These are phyloP conservation scores for Leptinotarsa tumamoca DNA, from an alignment of 2,888 invertebrate species.

Conservation along the genomic window DNA sequence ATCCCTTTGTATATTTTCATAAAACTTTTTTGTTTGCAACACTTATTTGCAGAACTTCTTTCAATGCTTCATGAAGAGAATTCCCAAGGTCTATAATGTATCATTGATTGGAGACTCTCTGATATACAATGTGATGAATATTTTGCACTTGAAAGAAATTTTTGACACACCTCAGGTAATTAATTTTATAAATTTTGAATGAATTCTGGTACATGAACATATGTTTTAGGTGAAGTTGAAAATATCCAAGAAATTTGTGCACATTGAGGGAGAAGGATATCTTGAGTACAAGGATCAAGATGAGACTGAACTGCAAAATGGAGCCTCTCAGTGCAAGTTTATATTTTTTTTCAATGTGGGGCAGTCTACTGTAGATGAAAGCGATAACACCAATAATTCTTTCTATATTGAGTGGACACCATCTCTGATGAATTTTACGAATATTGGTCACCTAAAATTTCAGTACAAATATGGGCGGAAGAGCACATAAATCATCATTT, in stretches of 20 bases:
- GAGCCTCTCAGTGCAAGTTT: conserved; percentile 57
- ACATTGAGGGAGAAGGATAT: conserved; percentile 73
- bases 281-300: conserved; percentile 53
- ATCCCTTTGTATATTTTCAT: conserved; percentile 10
- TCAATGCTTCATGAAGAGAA: conserved; percentile 77
- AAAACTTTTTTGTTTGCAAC: too few species aligned
- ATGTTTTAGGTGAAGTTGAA: conserved; percentile 71
- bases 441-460: conserved; percentile 79
- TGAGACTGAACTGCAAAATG: conserved; percentile 54
- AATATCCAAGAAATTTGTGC: conserved; percentile 74
- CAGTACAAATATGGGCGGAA: conserved; percentile 78
- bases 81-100: conserved; percentile 74
- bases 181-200: background rate
- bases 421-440: conserved; percentile 75
- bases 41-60: conserved; percentile 71
- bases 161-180: conserved; percentile 75
- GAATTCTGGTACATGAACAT: background rate
- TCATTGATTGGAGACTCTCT: conserved; percentile 74
- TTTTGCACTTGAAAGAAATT: conserved; percentile 78
- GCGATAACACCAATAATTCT: conserved; percentile 70
- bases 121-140: conserved; percentile 78
- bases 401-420: conserved; percentile 84
- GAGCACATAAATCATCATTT: conserved; percentile 55
- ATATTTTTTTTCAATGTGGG: conserved; percentile 65
- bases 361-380: conserved; percentile 65